Base-by-base conservation (phyloP, 2,888 invertebrate genomes). In the Hybos culiciformis region DNA sequence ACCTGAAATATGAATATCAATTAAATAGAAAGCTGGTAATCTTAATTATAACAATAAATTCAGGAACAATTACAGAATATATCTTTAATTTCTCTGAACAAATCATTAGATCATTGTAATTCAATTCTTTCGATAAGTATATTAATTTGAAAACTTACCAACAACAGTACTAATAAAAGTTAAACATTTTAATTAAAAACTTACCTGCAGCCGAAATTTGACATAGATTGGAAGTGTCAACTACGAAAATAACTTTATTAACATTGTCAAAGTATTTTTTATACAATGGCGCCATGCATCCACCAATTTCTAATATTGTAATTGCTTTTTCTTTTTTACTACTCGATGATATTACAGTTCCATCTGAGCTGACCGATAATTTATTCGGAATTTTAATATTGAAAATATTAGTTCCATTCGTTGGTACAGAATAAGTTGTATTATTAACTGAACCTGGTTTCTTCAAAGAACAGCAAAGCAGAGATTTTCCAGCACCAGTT, bases 241-340 rank as follows among this genome's bases (percentile, higher is more conserved):
- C 80, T 1, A 86, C 85, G 55, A 80, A 87, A 47, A 87, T 75
- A 2, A 88, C 71, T 62, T 80, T 80, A 46, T 72, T 70, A 0
- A 66, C 61, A 40, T 76, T 75, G 34, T 73, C 72, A 50, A 80
- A 80, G 60, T 86, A 86, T 56, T 79, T 80, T 18, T 73, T 73
- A 87, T 87, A 88, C 40, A 87, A 69, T 4, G 84, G 80, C 41
- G 83, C 83, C 81, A 88, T 83, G 48, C 75, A 73, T 3, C 87
- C 86, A 1, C 88, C 87, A 20, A 87, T 70, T 66, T 88, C 88
- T 41, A 83, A 67, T 14, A 88, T 69, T 7, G 67, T 63, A 4
- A 77, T 58, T 43, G 70, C 68, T 56, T 71, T 69, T 55, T 73
- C 72, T 48, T 70, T 72, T 34, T 70, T 71, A 50, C 68, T 70